Conservation (phyloP, 2,113 vertebrate genomes). For the Euleptes europaea region DNA sequence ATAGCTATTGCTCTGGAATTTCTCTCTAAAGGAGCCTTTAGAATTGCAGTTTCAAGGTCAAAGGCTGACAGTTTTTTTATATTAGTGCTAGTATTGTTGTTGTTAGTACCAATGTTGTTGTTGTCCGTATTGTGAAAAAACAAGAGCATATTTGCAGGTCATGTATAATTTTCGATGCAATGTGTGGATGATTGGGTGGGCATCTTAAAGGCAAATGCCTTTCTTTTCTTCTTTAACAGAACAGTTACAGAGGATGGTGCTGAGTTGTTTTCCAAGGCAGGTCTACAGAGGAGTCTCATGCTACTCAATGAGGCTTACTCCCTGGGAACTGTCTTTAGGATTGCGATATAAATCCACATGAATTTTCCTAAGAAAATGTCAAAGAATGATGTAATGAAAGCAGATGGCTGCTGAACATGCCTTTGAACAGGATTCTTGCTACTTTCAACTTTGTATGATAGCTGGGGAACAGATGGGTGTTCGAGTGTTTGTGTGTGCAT, state of each 20-base stretch:
- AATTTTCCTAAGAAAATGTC: conserved; percentile 13
- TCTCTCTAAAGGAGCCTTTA: too few relatives aligned
- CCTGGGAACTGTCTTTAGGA: too few relatives aligned
- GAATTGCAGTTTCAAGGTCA: too few relatives aligned
- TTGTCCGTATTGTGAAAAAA: background rate
- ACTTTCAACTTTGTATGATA: background rate
- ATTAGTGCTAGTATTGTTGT: too few relatives aligned
- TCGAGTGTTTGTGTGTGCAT: background rate
- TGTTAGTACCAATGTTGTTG: too few relatives aligned
- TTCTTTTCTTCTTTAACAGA: too few relatives aligned
- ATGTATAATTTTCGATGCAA: background rate
- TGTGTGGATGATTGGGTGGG: background rate
- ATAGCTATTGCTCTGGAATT: too few relatives aligned
- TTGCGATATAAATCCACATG: background rate
- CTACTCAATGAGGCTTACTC: too few relatives aligned
- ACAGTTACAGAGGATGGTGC: too few relatives aligned
- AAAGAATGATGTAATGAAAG: background rate
- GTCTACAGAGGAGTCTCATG: too few relatives aligned
- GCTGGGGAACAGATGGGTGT: background rate
- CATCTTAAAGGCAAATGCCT: background rate
- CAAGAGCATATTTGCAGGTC: background rate
- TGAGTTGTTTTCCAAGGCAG: too few relatives aligned
- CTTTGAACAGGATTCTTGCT: background rate
- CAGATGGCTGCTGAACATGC: background rate
- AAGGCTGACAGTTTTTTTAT: too few relatives aligned